Conservation (phyloP, 2,797 vertebrate species). For the Spinus olivaceus region DNA sequence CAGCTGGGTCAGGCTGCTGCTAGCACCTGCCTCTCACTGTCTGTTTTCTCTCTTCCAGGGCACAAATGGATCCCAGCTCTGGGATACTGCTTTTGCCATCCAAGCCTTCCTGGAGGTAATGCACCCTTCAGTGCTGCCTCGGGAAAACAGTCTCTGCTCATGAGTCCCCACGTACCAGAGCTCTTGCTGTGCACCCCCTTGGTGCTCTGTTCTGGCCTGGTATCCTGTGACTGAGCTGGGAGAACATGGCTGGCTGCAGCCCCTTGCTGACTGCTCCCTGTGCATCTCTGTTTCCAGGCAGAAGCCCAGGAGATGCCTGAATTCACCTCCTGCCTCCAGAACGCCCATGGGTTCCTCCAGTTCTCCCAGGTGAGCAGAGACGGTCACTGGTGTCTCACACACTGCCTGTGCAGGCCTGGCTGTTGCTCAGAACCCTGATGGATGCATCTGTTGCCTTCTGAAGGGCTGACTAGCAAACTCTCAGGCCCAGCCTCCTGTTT, state of each 20-base stretch:
- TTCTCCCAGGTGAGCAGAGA: conserved; percentile 83
- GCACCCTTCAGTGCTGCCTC: background rate
- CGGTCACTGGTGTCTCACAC: background rate
- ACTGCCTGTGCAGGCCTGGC: background rate
- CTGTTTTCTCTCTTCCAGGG: conserved; percentile 75
- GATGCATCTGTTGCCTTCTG: background rate
- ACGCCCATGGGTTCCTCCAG: conserved; percentile 82
- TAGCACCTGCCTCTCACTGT: background rate
- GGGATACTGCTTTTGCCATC: conserved; percentile 92
- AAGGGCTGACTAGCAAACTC: background rate
- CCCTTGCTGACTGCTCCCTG: background rate
- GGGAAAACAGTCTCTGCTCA: background rate
- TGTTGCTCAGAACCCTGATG: background rate
- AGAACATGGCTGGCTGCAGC: background rate
- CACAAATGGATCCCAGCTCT: conserved; percentile 95
- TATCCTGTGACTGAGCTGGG: background rate
- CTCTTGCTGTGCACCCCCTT: background rate
- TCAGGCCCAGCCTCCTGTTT: background rate
- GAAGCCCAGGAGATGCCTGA: conserved; percentile 82
- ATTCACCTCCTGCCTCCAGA: conserved; percentile 78
- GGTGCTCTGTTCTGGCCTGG: background rate
- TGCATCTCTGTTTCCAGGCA: conserved; percentile 75
- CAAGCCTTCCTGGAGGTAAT: conserved; percentile 93
- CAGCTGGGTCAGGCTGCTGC: background rate
- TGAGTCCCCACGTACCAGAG: fast-evolving